Percentiles rank a stretch among this genome's conserved stretches.
phyloP scores from a whole-genome alignment of 1,140 invertebrate genomes.

The Papilio aristodemus region DNA sequence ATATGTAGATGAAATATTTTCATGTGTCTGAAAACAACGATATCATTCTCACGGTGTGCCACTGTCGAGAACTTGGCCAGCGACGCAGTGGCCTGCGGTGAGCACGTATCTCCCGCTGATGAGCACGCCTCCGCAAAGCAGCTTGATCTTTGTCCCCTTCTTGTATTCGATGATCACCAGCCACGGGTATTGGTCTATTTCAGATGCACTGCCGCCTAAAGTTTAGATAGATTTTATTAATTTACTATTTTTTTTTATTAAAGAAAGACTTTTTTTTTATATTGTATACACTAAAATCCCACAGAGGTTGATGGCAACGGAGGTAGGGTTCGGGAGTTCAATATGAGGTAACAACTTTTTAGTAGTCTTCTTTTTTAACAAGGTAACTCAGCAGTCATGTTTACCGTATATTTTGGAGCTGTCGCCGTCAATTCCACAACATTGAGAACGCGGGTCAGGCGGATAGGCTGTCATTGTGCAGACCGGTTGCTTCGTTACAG shows the following conservation, averaged over 20 bases:
- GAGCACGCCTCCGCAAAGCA: constrained; percentile 82
- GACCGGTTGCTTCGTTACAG: background rate
- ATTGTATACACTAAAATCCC: too few relatives aligned
- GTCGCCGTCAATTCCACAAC: constrained; percentile 54
- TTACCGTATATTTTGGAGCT: constrained; percentile 55
- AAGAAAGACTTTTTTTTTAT: too few relatives aligned
- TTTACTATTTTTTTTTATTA: too few relatives aligned
- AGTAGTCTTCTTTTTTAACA: too few relatives aligned
- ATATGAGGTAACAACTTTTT: too few relatives aligned
- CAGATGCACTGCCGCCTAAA: constrained; percentile 51
- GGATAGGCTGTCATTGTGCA: background rate
- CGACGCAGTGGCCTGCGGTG: constrained; percentile 85
- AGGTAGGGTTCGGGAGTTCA: too few relatives aligned
- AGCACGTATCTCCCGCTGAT: constrained; percentile 82
- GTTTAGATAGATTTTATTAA: constrained; percentile 14
- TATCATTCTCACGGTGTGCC: constrained; percentile 50
- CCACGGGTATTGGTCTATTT: constrained; percentile 63
- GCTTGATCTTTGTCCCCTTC: constrained; percentile 36
- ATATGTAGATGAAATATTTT: too few relatives aligned
- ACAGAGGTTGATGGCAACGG: too few relatives aligned
- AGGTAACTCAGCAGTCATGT: constrained; percentile 33
- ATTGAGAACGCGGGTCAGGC: constrained; percentile 37
- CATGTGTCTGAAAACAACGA: too few relatives aligned
- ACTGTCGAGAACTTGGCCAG: constrained; percentile 41
- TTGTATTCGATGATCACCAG: constrained; percentile 55